A percentile compares a stretch with the other conserved stretches of the same genome.
Evolutionary conservation across 2,888 invertebrate species (phyloP).

Genomic region (Embidobia sp.): DNA sequence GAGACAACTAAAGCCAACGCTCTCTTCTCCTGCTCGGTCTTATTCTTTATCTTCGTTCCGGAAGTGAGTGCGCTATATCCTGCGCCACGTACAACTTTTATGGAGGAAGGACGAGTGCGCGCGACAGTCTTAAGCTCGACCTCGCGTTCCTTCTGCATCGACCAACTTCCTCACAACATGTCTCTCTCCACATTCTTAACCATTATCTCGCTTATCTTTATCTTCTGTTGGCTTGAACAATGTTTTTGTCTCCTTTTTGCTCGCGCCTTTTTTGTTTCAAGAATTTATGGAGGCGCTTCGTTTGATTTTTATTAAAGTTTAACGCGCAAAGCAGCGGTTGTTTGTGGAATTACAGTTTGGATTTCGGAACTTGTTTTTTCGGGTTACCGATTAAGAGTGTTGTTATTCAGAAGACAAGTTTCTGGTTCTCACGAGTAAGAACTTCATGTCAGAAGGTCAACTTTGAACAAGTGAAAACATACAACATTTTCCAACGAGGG

Average conservation of each 20-base stretch:
- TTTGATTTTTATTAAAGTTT: conserved; percentile 50
- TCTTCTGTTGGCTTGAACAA: conserved; percentile 40
- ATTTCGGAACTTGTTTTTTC: conserved; percentile 13
- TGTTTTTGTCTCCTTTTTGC: conserved; percentile 32
- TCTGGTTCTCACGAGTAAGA: no score
- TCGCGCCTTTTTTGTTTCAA: conserved; percentile 8
- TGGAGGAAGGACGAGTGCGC: conserved; percentile 64
- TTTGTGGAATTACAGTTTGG: conserved; percentile 30
- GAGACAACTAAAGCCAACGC: conserved; percentile 68
- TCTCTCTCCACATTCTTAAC: conserved; percentile 54
- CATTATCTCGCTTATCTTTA: conserved; percentile 59
- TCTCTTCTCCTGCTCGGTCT: conserved; percentile 40
- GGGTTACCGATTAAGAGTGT: background rate
- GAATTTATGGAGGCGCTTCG: conserved; percentile 40
- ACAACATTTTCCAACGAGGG: no score
- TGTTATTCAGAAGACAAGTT: no score
- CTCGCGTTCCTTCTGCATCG: conserved; percentile 45
- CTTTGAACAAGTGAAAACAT: no score
- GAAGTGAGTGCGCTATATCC: conserved; percentile 60
- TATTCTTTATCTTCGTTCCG: conserved; percentile 62
- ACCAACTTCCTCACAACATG: conserved; percentile 57
- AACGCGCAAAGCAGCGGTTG: conserved; percentile 26
- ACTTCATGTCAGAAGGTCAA: no score
- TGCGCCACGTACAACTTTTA: conserved; percentile 70
- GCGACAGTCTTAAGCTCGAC: conserved; percentile 59